Evolutionary conservation across 2,113 vertebrate species (phyloP).

Genomic region (Otus sunia): DNA sequence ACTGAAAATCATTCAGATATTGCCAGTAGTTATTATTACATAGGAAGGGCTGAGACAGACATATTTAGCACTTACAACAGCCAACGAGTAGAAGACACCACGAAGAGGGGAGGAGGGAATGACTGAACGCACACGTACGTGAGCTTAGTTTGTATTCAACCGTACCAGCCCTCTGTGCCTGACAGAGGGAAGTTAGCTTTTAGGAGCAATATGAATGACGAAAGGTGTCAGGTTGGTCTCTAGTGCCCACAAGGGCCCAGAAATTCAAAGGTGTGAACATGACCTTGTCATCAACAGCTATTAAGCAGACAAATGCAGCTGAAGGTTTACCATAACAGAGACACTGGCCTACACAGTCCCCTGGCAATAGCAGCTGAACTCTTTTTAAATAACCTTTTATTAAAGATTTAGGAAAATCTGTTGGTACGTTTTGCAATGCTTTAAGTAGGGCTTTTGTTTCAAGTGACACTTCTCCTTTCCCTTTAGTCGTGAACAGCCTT

Average conservation of each 20-base stretch:
- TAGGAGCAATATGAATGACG: background rate
- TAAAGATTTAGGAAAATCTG: background rate
- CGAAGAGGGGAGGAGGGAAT: background rate
- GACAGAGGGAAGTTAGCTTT: background rate
- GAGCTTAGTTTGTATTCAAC: background rate
- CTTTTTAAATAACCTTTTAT: background rate
- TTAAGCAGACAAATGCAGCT: background rate
- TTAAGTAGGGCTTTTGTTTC: background rate
- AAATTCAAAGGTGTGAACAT: conserved; percentile 33
- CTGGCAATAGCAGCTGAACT: background rate
- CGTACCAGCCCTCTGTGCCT: background rate
- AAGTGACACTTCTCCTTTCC: background rate
- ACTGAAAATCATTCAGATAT: background rate
- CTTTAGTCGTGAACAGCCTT: background rate
- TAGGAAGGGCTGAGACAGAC: background rate
- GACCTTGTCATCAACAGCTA: conserved; percentile 43
- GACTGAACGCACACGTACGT: fast-evolving
- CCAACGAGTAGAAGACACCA: background rate
- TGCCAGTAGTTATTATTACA: background rate
- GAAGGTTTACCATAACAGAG: background rate
- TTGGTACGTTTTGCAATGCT: background rate
- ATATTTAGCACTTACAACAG: background rate
- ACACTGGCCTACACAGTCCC: background rate
- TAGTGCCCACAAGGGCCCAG: background rate
- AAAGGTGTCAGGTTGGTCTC: background rate